Percentiles rank a stretch among this genome's conserved stretches.
phyloP scores from a whole-genome alignment of 2,888 invertebrate genomes.

The Diaprepes abbreviatus region DNA sequence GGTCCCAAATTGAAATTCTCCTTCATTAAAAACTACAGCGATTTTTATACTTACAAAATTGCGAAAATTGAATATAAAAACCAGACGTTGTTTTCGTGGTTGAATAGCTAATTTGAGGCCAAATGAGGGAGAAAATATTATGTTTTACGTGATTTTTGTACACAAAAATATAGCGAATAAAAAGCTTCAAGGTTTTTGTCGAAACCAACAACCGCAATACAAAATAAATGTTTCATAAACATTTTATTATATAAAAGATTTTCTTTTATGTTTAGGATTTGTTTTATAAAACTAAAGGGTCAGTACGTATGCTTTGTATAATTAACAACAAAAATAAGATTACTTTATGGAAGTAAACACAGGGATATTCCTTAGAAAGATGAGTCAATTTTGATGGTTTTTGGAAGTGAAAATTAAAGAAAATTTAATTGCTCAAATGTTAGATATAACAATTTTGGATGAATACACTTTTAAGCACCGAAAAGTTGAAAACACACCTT shows the following conservation, averaged over 20 bases:
- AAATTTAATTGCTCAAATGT: no score
- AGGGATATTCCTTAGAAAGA: no score
- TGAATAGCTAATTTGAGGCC: conserved; percentile 43
- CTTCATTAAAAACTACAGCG: conserved; percentile 40
- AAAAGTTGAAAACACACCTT: no score
- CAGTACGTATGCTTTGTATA: no score
- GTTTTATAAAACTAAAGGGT: no score
- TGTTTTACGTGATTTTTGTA: conserved; percentile 37
- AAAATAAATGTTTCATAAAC: conserved; percentile 6
- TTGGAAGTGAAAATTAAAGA: no score
- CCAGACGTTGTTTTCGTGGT: conserved; percentile 42
- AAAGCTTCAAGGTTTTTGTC: conserved; percentile 12
- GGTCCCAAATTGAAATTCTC: conserved; percentile 36
- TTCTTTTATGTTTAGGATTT: neutral
- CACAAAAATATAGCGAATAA: conserved; percentile 24
- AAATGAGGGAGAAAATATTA: conserved; percentile 39
- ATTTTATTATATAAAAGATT: neutral
- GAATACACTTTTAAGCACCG: no score
- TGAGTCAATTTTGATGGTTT: no score
- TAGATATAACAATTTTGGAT: no score
- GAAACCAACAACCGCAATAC: neutral
- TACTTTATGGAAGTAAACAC: no score
- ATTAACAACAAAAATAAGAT: no score
- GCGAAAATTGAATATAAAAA: conserved; percentile 46
- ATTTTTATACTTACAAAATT: conserved; percentile 41